A percentile compares a stretch with the other conserved stretches of the same genome.
These are phyloP conservation scores for Hanleya hanleyi DNA, from an alignment of 2,888 invertebrate genomes.

Conservation along the genomic window DNA sequence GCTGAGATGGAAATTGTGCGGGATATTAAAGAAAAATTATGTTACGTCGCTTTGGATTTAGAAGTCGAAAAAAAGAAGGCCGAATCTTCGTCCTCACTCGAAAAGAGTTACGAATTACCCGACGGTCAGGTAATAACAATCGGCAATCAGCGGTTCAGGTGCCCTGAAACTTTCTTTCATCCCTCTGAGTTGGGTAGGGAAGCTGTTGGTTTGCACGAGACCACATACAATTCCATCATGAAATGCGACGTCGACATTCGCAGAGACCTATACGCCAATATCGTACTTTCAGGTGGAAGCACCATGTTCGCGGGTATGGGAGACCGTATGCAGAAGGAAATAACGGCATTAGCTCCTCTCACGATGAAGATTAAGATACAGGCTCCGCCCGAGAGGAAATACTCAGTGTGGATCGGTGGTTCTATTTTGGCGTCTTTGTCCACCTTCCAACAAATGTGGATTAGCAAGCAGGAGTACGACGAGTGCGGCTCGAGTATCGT, in stretches of 20 bases:
- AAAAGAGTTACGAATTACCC: conserved; percentile 69
- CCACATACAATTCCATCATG: conserved; percentile 64
- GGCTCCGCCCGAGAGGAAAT: conserved; percentile 68
- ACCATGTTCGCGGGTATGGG: conserved; percentile 98
- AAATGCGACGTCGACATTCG: conserved; percentile 66
- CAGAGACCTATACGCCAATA: conserved; percentile 64
- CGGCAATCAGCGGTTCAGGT: conserved; percentile 70
- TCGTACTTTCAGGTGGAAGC: conserved; percentile 90
- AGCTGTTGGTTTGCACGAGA: conserved; percentile 62
- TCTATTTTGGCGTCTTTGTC: conserved; percentile 65
- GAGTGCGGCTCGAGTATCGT: conserved; percentile 78
- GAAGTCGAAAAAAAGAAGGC: conserved; percentile 63
- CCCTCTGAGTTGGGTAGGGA: conserved; percentile 66
- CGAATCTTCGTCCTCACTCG: conserved; percentile 53
- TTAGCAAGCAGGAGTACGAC: conserved; percentile 65
- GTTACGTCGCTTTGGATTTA: conserved; percentile 64
- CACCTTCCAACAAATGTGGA: conserved; percentile 69
- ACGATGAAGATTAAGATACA: conserved; percentile 79
- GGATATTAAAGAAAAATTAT: conserved; percentile 68
- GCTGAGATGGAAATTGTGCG: conserved; percentile 70
- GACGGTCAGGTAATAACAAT: conserved; percentile 70
- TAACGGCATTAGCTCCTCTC: conserved; percentile 84
- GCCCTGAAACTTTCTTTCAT: conserved; percentile 70
- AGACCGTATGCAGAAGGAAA: conserved; percentile 98
- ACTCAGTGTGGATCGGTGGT: conserved; percentile 69